These are phyloP conservation scores for Oopsacas minuta DNA, from an alignment of 37 sponge, comb jelly and placozoan genomes.

Conservation along the genomic window DNA sequence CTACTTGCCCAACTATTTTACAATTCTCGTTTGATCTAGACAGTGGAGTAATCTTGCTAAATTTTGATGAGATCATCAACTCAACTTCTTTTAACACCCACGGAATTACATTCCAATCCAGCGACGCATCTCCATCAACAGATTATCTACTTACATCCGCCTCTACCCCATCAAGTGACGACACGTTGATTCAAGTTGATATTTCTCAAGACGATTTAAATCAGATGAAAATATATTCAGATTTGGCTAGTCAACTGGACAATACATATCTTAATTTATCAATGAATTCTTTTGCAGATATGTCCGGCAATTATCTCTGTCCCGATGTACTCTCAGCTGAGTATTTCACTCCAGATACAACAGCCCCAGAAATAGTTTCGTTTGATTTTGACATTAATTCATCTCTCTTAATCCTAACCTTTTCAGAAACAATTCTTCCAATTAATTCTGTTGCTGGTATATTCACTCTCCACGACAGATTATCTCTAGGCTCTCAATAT, in stretches of 20 bases:
- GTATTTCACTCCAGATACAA: neutral
- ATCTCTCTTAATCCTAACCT: conserved; percentile 3
- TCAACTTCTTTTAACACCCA: conserved; percentile 18
- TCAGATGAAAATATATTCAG: conserved; percentile 19
- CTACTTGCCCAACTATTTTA: conserved; percentile 33
- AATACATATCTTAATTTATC: conserved; percentile 15
- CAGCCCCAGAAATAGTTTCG: neutral
- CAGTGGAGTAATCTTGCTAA: conserved; percentile 48
- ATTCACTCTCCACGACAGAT: neutral
- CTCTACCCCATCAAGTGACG: conserved; percentile 5
- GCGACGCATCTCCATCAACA: conserved; percentile 36
- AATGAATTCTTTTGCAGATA: neutral
- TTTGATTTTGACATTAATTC: conserved; percentile 13
- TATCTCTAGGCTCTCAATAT: neutral
- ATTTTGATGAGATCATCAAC: conserved; percentile 73
- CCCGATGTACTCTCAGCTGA: neutral
- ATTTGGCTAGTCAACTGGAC: neutral
- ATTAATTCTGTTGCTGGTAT: neutral
- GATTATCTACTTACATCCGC: neutral
- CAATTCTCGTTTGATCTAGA: conserved; percentile 55
- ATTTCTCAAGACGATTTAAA: neutral
- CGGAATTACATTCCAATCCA: conserved; percentile 32
- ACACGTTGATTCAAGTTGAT: neutral
- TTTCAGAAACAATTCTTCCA: conserved; percentile 20
- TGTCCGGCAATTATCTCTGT: conserved; percentile 20